phyloP scores from a whole-genome alignment of 2,888 invertebrate genomes.

The Calliopum simillimum region DNA sequence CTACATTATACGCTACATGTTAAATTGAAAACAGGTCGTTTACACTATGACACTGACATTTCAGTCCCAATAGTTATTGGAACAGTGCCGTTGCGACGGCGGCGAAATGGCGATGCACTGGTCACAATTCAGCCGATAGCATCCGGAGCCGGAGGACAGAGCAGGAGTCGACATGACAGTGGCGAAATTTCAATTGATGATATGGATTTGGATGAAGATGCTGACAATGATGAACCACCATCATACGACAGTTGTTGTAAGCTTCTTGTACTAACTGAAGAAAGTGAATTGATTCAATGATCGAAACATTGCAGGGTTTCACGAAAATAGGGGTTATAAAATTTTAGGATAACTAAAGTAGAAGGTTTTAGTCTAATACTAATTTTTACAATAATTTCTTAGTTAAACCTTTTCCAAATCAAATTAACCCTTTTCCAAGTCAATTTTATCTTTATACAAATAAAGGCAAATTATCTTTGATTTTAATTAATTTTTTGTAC shows the following conservation, averaged over 20 bases:
- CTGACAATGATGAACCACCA: conserved; percentile 55
- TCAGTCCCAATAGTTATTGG: conserved; percentile 59
- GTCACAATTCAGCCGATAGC: conserved; percentile 53
- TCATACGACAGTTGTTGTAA: conserved; percentile 62
- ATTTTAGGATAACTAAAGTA: too few species aligned
- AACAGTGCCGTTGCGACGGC: conserved; percentile 54
- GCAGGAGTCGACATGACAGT: neutral
- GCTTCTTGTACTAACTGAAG: conserved; percentile 26
- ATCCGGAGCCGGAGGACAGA: too few species aligned
- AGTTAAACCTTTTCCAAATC: too few species aligned
- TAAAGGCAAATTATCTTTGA: too few species aligned
- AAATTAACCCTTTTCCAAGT: too few species aligned
- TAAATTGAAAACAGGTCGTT: conserved; percentile 57
- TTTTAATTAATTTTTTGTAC: too few species aligned
- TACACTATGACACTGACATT: conserved; percentile 59
- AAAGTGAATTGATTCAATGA: too few species aligned
- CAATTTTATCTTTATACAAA: too few species aligned
- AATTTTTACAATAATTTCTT: too few species aligned
- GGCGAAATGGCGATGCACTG: conserved; percentile 43
- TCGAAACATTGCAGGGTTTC: too few species aligned
- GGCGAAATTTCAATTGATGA: conserved; percentile 11
- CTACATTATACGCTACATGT: conserved; percentile 59
- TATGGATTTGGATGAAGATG: conserved; percentile 41
- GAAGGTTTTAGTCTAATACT: too few species aligned
- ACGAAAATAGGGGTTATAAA: too few species aligned